Conservation (phyloP, 2,113 vertebrate species). For the Zosterops japonicus region DNA sequence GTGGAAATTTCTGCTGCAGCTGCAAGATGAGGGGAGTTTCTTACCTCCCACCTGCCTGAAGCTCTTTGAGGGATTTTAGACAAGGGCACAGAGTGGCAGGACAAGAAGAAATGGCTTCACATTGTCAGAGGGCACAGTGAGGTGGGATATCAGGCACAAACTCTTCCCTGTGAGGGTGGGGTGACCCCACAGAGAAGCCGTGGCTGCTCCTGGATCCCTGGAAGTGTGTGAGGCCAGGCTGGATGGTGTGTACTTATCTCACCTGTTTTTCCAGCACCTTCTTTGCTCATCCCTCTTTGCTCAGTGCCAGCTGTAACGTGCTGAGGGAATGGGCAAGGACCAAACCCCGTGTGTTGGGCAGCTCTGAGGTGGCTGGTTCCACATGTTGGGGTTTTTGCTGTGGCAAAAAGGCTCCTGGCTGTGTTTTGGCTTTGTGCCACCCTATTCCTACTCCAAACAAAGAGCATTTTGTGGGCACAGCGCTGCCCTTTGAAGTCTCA, state of each 20-base stretch:
- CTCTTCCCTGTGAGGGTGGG: not conserved
- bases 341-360: not conserved
- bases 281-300: not conserved
- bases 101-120: not conserved
- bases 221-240: accelerated
- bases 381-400: accelerated
- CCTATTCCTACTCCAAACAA: not conserved
- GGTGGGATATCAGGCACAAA: not conserved
- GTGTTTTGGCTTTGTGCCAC: not conserved
- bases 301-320: accelerated
- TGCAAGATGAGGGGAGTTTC: not conserved
- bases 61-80: not conserved
- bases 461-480: not conserved
- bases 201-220: not conserved
- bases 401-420: not conserved
- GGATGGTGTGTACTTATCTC: not conserved
- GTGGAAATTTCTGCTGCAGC: not conserved
- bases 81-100: not conserved
- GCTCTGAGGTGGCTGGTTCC: not conserved
- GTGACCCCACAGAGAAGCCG: not conserved
- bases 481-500: not conserved
- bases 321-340: accelerated
- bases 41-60: accelerated
- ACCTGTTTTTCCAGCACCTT: not conserved
- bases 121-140: too few relatives aligned